Evolutionary conservation across 2,888 invertebrate species (phyloP).

Genomic region (Tenthredo mesomela): DNA sequence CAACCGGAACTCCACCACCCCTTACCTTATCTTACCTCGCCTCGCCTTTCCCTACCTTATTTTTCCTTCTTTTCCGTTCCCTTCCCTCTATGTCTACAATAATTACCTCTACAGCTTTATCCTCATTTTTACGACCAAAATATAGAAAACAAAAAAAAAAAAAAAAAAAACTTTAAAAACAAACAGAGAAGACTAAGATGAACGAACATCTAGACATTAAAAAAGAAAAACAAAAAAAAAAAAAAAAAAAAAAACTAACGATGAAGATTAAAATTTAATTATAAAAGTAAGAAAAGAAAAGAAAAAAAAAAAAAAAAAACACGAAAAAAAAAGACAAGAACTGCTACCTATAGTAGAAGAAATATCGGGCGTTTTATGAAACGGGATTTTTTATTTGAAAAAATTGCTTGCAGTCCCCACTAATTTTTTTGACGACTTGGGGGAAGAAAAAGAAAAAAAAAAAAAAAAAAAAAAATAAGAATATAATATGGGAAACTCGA

Average conservation of each 20-base stretch:
- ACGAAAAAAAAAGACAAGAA: not conserved
- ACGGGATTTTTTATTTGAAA: not conserved
- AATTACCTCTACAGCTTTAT: conserved; percentile 22
- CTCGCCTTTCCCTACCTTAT: not conserved
- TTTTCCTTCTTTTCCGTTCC: not conserved
- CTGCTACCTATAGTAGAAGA: not conserved
- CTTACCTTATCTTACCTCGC: not conserved
- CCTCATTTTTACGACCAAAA: conserved; percentile 21
- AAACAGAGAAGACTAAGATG: not conserved
- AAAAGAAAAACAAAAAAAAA: not conserved
- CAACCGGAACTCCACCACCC: not conserved
- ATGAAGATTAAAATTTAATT: not conserved
- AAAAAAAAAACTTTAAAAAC: not conserved
- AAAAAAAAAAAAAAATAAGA: no score
- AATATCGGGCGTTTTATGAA: not conserved
- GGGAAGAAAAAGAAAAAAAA: not conserved
- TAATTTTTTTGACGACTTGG: not conserved
- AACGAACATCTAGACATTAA: not conserved
- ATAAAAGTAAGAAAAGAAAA: not conserved
- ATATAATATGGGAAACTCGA: not conserved
- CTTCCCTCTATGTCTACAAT: not conserved
- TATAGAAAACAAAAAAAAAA: not conserved
- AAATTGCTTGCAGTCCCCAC: not conserved
- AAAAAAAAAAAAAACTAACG: not conserved
- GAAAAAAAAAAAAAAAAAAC: not conserved